Conservation (phyloP, 2,888 invertebrate species). For the Dynastes maya region DNA sequence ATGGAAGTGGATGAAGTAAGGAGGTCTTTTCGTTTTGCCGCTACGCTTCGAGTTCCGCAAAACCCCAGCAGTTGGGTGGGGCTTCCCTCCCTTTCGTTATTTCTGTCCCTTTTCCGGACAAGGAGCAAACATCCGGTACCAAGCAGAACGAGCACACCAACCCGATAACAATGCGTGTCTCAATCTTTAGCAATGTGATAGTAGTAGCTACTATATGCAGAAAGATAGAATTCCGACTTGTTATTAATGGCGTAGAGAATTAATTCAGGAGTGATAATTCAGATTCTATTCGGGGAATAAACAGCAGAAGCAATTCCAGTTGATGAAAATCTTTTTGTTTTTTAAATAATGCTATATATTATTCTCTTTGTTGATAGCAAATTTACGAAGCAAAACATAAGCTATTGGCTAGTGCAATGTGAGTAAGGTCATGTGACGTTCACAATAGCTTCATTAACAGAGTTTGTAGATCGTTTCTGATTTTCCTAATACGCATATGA, state of each 20-base stretch:
- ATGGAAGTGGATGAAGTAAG: slow-evolving; percentile 16
- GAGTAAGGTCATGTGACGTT: too few relatives aligned
- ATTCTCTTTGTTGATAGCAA: too few relatives aligned
- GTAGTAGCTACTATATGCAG: not conserved
- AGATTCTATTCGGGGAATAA: not conserved
- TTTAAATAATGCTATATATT: too few relatives aligned
- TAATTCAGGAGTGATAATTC: not conserved
- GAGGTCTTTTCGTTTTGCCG: slow-evolving; percentile 13
- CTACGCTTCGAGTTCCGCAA: slow-evolving; percentile 4
- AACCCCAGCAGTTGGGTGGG: not conserved
- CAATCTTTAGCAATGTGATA: not conserved
- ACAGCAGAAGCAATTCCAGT: not conserved
- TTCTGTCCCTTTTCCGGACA: not conserved
- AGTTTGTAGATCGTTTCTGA: too few relatives aligned
- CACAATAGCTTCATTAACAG: too few relatives aligned
- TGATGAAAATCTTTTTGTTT: too few relatives aligned
- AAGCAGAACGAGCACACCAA: not conserved
- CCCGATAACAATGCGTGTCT: slow-evolving; percentile 7
- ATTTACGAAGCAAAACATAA: too few relatives aligned
- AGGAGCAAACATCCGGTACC: slow-evolving; percentile 9
- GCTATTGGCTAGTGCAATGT: too few relatives aligned
- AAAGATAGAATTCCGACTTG: not conserved
- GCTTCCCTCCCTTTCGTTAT: not conserved
- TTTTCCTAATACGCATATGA: too few relatives aligned
- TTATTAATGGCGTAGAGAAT: not conserved